Evolutionary conservation across 1,140 invertebrate genomes (phyloP), one percentile per base, ranked within the genome.

Genomic region (Lysiphlebus fabarum): DNA sequence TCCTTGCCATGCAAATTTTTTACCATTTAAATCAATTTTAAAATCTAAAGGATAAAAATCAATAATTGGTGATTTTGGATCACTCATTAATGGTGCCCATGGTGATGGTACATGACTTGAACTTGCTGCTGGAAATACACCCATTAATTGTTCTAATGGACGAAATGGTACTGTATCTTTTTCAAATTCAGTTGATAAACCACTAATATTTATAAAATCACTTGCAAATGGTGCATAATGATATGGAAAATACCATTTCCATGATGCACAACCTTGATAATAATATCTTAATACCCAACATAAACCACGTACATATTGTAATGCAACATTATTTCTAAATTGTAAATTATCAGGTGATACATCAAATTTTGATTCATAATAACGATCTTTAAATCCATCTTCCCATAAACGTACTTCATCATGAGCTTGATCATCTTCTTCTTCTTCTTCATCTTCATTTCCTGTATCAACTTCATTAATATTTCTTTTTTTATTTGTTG

Each of bases 211-310:
- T 26, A 94, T 84, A 79, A 99, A 99, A 82, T 99, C 97, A 3
- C 96, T 98, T 5, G 98, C 97, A 82, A 99, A 99, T n/a, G 97
- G 97, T 4, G 98, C 97, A 84, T 99, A 99, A 80, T 99, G 97
- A 77, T 96, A 99, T 0, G 98, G 98, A 79, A 95, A 99, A 81
- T 98, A 99, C 98, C 98, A 99, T 77, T 97, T 94, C 98, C 98
- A 99, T 4, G 95, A 98, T 17, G 95, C 91, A 81, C 97, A 99
- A 45, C 98, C 98, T 86, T 98, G 96, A 82, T 99, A 99, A 80
- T 99, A 99, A 80, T 99, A 99, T 59, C 90, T 86, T 11, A 99
- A 81, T 7, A 99, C 97, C 98, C 98, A 99, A 79, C 95, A 98
- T 8, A 99, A 81, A 0, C 98, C 98, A 47, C 88, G 83, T 0